A percentile compares a stretch with the other conserved stretches of the same genome.
Conservation (phyloP, 2,888 invertebrate species). For the Acanthosepion pharaonis region DNA sequence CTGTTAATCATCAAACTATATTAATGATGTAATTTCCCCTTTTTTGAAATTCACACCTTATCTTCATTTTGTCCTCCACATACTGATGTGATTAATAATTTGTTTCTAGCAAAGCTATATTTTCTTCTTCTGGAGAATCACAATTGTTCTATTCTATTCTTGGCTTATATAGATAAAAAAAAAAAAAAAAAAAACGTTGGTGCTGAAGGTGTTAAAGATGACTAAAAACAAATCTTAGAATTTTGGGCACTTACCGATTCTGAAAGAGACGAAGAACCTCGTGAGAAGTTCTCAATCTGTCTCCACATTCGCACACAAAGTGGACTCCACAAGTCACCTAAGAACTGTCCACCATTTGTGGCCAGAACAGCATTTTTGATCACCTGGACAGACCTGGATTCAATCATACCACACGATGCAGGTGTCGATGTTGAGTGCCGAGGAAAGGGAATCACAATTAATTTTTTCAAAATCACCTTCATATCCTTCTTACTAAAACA, state of each 20-base stretch:
- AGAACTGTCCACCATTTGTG: not conserved
- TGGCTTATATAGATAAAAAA: no score
- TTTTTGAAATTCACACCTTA: no score
- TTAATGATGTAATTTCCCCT: no score
- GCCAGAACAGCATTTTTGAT: slow-evolving; percentile 39
- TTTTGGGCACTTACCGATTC: not conserved
- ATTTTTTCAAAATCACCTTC: slow-evolving; percentile 25
- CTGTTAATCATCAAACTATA: no score
- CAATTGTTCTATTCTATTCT: no score
- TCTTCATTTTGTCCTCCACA: no score
- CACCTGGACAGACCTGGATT: slow-evolving; percentile 36
- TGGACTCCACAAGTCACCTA: slow-evolving; percentile 40
- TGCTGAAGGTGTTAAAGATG: not conserved
- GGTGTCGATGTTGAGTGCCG: not conserved
- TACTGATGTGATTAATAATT: no score
- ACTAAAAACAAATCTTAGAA: not conserved
- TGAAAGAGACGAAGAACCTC: slow-evolving; percentile 16
- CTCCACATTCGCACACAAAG: slow-evolving; percentile 34
- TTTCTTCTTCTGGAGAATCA: no score
- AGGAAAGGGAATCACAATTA: slow-evolving; percentile 35
- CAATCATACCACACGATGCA: slow-evolving; percentile 43
- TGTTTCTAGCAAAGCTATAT: no score
- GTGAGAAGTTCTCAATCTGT: slow-evolving; percentile 36
- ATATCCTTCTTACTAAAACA: slow-evolving; percentile 36
- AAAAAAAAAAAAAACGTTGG: no score